These are phyloP conservation scores for Chiloscyllium punctatum DNA, from an alignment of 2,797 vertebrate species.

Conservation along the genomic window DNA sequence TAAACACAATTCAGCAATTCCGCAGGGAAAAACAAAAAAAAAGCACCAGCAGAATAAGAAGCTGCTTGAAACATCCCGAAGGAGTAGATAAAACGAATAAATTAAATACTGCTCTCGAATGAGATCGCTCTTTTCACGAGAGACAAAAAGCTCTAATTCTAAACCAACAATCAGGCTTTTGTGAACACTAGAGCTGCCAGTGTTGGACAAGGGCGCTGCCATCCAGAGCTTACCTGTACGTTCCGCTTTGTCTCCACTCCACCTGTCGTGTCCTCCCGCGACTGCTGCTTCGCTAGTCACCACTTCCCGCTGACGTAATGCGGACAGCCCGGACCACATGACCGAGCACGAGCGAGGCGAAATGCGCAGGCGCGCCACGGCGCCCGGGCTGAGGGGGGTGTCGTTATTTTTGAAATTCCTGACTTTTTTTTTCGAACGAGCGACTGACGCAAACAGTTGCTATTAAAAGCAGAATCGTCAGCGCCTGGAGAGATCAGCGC, in stretches of 20 bases:
- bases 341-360: not conserved
- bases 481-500: not conserved
- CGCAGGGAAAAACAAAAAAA: not conserved
- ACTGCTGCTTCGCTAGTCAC: not conserved
- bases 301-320: conserved; percentile 13
- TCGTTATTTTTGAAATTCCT: not conserved
- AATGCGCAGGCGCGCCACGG: not conserved
- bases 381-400: too few relatives aligned
- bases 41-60: not conserved
- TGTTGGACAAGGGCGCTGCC: not conserved
- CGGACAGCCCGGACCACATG: not conserved
- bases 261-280: not conserved
- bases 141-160: not conserved
- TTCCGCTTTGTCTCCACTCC: conserved; percentile 20
- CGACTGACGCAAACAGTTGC: not conserved
- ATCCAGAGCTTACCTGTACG: not conserved
- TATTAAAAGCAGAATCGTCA: not conserved
- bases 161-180: not conserved
- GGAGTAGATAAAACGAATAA: not conserved
- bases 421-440: not conserved
- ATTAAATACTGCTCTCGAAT: not conserved
- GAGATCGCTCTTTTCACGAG: not conserved
- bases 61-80: not conserved
- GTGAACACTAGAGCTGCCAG: not conserved
- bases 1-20: not conserved